A percentile compares a stretch with the other conserved stretches of the same genome.
Conservation (phyloP, 2,113 vertebrate genomes). For the Cettia cetti region DNA sequence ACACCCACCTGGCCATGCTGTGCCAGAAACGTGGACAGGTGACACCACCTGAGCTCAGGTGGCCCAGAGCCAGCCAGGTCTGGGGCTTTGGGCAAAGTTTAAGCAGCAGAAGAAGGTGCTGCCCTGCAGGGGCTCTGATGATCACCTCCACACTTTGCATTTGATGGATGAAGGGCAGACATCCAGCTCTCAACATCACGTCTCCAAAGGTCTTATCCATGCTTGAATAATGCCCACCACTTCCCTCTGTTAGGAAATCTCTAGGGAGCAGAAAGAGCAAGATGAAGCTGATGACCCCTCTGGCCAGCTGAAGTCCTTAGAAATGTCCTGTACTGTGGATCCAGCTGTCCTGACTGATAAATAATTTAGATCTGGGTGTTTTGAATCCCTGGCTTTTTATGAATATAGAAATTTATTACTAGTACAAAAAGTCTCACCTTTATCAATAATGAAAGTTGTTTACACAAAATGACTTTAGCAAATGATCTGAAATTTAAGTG, state of each 20-base stretch:
- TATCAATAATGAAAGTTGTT: slow-evolving; percentile 51
- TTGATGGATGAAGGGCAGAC: background rate
- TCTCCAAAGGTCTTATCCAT: background rate
- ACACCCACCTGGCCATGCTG: fast-evolving
- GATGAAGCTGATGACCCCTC: background rate
- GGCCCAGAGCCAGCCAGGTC: background rate
- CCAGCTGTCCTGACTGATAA: background rate
- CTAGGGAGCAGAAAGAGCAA: background rate
- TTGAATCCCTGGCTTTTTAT: slow-evolving; percentile 10
- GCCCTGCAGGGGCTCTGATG: background rate
- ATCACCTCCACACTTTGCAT: background rate
- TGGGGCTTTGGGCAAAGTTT: background rate
- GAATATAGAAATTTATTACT: slow-evolving; percentile 28
- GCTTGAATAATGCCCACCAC: background rate
- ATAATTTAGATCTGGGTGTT: slow-evolving; percentile 23
- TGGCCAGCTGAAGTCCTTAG: background rate
- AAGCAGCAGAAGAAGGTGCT: background rate
- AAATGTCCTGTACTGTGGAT: background rate
- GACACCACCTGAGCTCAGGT: background rate
- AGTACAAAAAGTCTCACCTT: slow-evolving; percentile 42
- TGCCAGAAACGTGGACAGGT: fast-evolving
- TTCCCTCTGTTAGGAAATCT: background rate
- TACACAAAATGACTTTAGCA: slow-evolving; percentile 12
- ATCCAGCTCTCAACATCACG: background rate
- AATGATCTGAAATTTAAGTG: slow-evolving; percentile 28